Evolutionary conservation across 2,113 vertebrate genomes (phyloP), one percentile per base, ranked within the genome.

Genomic region (Cairina moschata): DNA sequence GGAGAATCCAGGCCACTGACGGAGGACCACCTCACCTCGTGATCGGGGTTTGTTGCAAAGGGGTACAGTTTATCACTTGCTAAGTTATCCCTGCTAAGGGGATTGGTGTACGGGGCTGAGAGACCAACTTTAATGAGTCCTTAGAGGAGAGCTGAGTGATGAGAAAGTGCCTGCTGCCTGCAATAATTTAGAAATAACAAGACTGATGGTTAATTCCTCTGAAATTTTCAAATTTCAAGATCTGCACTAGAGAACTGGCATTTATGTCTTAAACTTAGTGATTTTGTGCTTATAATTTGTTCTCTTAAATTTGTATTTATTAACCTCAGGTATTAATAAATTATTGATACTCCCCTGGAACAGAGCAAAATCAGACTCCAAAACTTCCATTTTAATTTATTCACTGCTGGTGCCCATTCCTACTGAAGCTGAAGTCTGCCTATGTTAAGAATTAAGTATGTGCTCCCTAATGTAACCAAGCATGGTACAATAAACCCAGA

Each of bases 371-470:
- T 12, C 28, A 31, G 25, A n/a, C 26, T 42, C 60, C 11, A 59
- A 59, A 73, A 21, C 17, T 42, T 73, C 36, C 17, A 14, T 48
- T 59, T 38, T 16, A 8, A 59, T 22, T 18, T 28, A 50, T n/a
- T 69, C 29, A 2, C 13, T 20, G 3, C 18, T 16, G 31, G 25
- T 29, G 26, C 22, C 20, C 59, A 67, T 4, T 58, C 60, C 31
- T 26, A 8, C 29, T 12, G 29, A 52, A 78, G 29, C 28, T 22
- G 8, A 6, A 46, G n/a, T 1, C 29, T 29, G 21, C 46, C 55
- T 4, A 3, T 5, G 0, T 5, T 5, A 13, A 46, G 23, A 48
- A 23, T 17, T 28, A 38, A 29, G 18, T 8, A 0, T 1, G 4
- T 4, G 18, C 52, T 16, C 55, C 69, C 34, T 15, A 28, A 46